These are phyloP conservation scores for Gastrophryne carolinensis DNA, from an alignment of 2,797 vertebrate species.

Conservation along the genomic window DNA sequence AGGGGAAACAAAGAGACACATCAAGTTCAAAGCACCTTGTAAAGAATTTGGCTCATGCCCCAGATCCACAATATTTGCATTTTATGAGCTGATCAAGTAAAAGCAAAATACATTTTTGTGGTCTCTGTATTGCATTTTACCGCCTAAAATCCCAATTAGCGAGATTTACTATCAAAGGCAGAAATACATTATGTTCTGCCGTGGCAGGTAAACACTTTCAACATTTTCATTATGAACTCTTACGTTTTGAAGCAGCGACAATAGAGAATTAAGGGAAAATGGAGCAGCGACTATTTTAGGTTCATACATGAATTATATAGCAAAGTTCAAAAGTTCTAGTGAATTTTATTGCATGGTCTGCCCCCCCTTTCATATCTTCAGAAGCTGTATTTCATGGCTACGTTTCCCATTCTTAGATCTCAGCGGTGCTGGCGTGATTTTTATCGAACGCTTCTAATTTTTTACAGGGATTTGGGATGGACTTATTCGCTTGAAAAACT, in stretches of 20 bases:
- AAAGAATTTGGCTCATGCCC: slow-evolving; percentile 59
- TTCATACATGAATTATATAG: slow-evolving; percentile 21
- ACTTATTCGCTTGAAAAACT: neutral
- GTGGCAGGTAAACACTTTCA: too few species aligned
- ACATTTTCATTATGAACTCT: neutral
- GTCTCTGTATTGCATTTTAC: slow-evolving; percentile 55
- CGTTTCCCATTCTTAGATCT: slow-evolving; percentile 29
- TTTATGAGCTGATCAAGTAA: slow-evolving; percentile 56
- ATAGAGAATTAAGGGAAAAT: neutral
- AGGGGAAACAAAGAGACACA: slow-evolving; percentile 60
- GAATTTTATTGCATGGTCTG: slow-evolving; percentile 20
- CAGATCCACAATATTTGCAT: slow-evolving; percentile 59
- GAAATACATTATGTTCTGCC: slow-evolving; percentile 42
- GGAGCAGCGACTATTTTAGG: neutral
- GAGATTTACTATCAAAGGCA: slow-evolving; percentile 55
- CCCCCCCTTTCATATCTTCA: slow-evolving; percentile 13
- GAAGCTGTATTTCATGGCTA: slow-evolving; percentile 25
- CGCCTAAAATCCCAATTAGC: slow-evolving; percentile 52
- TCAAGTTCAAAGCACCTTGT: slow-evolving; percentile 59
- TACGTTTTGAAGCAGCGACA: neutral
- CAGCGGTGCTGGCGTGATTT: slow-evolving; percentile 16
- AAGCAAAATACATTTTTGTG: slow-evolving; percentile 54
- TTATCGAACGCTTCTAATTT: slow-evolving; percentile 13
- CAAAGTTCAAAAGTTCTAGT: slow-evolving; percentile 25
- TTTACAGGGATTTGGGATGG: slow-evolving; percentile 30